Conservation (phyloP, 1,140 invertebrate species). For the Drosophila hydei region DNA sequence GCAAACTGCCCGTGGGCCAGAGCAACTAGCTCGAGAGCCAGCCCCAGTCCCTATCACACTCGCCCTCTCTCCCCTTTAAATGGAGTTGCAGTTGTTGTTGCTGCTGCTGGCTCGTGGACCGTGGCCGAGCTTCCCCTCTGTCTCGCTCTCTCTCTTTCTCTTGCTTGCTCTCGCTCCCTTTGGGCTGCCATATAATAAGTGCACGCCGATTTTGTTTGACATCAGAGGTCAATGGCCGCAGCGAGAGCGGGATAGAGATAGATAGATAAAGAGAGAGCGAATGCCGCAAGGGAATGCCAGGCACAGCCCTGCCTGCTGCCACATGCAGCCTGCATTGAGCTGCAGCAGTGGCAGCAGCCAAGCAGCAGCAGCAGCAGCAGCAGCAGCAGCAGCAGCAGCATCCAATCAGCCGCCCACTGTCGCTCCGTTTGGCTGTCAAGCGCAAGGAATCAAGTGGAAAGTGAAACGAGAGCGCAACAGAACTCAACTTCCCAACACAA, state of each 20-base stretch:
- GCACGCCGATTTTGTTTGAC: constrained; percentile 79
- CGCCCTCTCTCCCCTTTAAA: neutral
- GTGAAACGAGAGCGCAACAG: constrained; percentile 65
- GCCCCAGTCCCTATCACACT: neutral
- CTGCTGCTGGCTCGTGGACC: constrained; percentile 50
- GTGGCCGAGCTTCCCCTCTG: constrained; percentile 50
- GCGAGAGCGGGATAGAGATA: constrained; percentile 28
- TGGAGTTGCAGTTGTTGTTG: constrained; percentile 6
- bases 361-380: constrained; percentile 10
- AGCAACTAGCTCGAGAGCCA: constrained; percentile 46
- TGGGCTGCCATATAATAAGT: constrained; percentile 61
- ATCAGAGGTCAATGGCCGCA: constrained; percentile 78
- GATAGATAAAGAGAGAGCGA: constrained; percentile 10
- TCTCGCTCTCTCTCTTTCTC: neutral
- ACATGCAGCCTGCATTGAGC: constrained; percentile 53
- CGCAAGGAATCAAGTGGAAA: constrained; percentile 81
- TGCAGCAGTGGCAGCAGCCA: constrained; percentile 26
- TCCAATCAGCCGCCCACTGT: constrained; percentile 44
- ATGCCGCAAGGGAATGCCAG: constrained; percentile 55
- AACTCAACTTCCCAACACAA: neutral
- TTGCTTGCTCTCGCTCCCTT: neutral
- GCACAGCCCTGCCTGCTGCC: constrained; percentile 38
- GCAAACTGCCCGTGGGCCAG: constrained; percentile 65
- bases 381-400: constrained; percentile 29
- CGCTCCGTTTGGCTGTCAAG: constrained; percentile 69